Conservation (phyloP, 2,797 vertebrate species). For the Halcyon badia region DNA sequence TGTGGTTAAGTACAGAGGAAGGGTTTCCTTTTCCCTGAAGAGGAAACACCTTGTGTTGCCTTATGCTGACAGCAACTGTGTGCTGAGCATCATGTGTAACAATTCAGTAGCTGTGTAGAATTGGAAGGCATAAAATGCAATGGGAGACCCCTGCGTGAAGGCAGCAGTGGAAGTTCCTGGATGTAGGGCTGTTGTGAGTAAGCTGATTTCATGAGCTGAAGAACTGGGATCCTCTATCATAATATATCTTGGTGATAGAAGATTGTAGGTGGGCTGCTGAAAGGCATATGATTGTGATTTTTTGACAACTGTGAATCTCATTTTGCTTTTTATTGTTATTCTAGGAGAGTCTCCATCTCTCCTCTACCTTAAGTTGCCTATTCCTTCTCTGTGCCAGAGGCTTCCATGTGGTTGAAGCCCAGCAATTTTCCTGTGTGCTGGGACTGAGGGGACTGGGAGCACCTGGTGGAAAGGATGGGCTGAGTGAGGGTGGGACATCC, state of each 20-base stretch:
- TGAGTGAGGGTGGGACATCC: neutral
- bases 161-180: neutral
- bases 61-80: neutral
- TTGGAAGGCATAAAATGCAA: neutral
- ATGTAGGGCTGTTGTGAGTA: no score
- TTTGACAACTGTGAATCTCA: neutral
- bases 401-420: neutral
- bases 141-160: rapidly evolving
- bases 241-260: neutral
- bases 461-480: neutral
- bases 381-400: neutral
- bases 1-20: neutral
- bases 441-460: neutral
- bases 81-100: neutral
- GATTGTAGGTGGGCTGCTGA: neutral
- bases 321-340: neutral
- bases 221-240: neutral
- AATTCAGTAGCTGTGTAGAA: neutral
- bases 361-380: neutral
- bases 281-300: neutral
- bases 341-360: neutral
- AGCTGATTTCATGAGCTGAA: neutral
- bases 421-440: neutral
- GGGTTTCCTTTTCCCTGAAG: neutral
- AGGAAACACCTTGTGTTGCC: neutral